phyloP scores from a whole-genome alignment of 2,113 vertebrate species.

The Colinus virginianus region DNA sequence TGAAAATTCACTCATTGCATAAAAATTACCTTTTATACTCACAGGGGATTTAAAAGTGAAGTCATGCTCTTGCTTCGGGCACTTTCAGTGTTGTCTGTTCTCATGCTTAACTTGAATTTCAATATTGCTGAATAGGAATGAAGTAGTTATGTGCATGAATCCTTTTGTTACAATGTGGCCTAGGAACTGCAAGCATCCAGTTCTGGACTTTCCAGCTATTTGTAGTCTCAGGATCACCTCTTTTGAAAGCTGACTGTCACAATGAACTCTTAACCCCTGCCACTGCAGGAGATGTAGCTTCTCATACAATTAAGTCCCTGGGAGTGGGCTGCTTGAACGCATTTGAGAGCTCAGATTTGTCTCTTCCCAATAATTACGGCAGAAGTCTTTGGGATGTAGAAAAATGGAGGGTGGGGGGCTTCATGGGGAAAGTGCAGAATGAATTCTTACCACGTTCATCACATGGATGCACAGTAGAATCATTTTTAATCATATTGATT shows the following conservation, averaged over 20 bases:
- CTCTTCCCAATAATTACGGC: not conserved
- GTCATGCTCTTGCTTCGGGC: not conserved
- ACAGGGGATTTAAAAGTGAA: not conserved
- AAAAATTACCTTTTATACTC: not conserved
- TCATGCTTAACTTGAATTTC: not conserved
- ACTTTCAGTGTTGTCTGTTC: slow-evolving; percentile 6
- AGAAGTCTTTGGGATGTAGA: not conserved
- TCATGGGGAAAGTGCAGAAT: not conserved
- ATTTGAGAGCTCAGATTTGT: not conserved
- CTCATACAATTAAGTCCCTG: not conserved
- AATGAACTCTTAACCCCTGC: not conserved
- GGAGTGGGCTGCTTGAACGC: not conserved
- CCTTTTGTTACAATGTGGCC: not conserved
- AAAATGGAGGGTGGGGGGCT: not conserved
- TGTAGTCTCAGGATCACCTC: slow-evolving; percentile 11
- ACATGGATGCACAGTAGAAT: slow-evolving; percentile 1
- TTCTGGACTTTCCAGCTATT: not conserved
- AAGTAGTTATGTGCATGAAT: not conserved
- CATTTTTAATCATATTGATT: slow-evolving; percentile 63
- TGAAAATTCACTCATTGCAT: not conserved
- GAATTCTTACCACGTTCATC: slow-evolving; percentile 31
- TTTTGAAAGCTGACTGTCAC: not conserved
- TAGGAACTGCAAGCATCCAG: not conserved
- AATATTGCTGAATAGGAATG: not conserved
- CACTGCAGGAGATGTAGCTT: not conserved